These are phyloP conservation scores for Linepithema humile DNA, from an alignment of 1,140 invertebrate genomes.

Conservation along the genomic window DNA sequence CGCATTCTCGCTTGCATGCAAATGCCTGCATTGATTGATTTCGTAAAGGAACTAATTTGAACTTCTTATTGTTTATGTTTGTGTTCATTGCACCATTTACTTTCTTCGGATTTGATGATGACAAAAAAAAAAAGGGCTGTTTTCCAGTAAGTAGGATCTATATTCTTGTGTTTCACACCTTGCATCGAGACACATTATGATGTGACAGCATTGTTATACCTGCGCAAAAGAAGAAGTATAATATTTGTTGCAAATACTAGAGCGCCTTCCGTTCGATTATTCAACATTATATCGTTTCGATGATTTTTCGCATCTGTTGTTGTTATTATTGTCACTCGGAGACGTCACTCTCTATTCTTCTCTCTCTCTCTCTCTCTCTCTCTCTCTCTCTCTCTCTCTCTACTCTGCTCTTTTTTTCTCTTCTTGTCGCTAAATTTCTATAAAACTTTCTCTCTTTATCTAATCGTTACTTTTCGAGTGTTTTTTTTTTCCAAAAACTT, in stretches of 20 bases:
- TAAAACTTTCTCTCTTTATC: conserved; percentile 16
- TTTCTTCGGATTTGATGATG: conserved; percentile 89
- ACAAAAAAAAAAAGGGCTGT: conserved; percentile 88
- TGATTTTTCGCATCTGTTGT: conserved; percentile 66
- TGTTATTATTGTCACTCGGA: conserved; percentile 71
- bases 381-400: conserved; percentile 61
- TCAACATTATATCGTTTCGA: conserved; percentile 62
- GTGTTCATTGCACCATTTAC: conserved; percentile 91
- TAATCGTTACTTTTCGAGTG: background rate
- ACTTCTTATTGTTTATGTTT: conserved; percentile 88
- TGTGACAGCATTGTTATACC: conserved; percentile 66
- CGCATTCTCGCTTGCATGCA: conserved; percentile 82
- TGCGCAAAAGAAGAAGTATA: conserved; percentile 56
- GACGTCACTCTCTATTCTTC: conserved; percentile 64
- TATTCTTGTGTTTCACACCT: conserved; percentile 75
- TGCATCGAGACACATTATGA: conserved; percentile 68
- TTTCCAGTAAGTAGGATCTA: conserved; percentile 91
- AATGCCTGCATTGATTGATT: conserved; percentile 83
- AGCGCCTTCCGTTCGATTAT: conserved; percentile 66
- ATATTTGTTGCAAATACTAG: conserved; percentile 63
- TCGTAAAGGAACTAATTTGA: conserved; percentile 85
- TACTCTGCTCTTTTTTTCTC: conserved; percentile 68
- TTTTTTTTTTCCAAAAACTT: background rate
- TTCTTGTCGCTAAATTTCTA: conserved; percentile 61
- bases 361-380: conserved; percentile 60